Evolutionary conservation across 2,888 invertebrate species (phyloP).

Genomic region (Eupeodes luniger): DNA sequence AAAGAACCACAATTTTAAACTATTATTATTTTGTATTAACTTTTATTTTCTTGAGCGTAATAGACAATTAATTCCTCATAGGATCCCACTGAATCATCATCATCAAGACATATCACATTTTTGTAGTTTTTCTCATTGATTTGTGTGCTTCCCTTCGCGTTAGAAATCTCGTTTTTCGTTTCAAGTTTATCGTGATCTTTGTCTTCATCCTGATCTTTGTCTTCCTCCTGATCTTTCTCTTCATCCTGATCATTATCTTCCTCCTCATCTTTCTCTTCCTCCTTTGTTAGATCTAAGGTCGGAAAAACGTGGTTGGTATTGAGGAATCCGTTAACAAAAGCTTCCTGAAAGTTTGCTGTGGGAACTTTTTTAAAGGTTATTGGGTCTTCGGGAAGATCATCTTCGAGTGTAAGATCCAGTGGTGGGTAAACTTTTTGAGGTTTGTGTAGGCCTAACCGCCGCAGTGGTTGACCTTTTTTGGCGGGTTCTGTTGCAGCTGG

Average conservation of each 20-base stretch:
- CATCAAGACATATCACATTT: conserved; percentile 38
- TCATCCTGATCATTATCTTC: too few species aligned
- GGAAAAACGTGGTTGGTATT: conserved; percentile 6
- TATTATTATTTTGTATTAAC: background rate
- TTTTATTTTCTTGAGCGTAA: background rate
- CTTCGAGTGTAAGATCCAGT: conserved; percentile 12
- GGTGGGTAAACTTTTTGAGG: conserved; percentile 9
- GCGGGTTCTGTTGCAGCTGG: background rate
- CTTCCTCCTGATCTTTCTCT: background rate
- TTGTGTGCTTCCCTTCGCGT: background rate
- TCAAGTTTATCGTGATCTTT: too few species aligned
- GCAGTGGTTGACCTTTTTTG: background rate
- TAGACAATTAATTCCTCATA: conserved; percentile 31
- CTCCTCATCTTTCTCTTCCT: conserved; percentile 2
- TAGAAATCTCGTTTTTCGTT: background rate
- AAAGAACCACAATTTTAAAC: background rate
- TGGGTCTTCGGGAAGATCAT: background rate
- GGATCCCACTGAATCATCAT: conserved; percentile 17
- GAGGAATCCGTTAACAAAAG: background rate
- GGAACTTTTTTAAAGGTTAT: background rate
- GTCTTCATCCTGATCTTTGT: background rate
- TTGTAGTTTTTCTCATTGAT: background rate
- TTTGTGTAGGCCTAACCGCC: background rate
- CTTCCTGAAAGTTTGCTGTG: background rate
- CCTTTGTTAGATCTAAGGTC: background rate